Percentiles rank a stretch among this genome's conserved stretches.
Conservation (phyloP, 1,140 invertebrate species). For the Camponotus pennsylvanicus region DNA sequence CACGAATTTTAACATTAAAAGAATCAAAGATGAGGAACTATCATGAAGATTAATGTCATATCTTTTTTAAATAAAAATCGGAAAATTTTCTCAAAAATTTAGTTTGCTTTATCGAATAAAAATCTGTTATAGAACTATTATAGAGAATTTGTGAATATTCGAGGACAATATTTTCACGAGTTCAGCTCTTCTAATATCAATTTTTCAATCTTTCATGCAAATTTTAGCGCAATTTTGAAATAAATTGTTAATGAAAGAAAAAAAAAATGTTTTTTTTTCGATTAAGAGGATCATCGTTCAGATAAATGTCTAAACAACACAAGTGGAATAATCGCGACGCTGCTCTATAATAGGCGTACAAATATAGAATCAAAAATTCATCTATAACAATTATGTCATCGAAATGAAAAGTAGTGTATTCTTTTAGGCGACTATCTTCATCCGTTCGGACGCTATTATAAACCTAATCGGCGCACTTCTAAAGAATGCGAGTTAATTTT, state of each 20-base stretch:
- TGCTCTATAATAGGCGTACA: neutral
- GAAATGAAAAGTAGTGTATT: neutral
- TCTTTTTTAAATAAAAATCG: neutral
- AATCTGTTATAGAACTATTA: neutral
- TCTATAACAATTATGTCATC: neutral
- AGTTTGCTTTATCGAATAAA: neutral
- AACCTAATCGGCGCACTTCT: too few relatives aligned
- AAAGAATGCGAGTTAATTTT: neutral
- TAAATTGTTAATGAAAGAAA: neutral
- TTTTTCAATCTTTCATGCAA: neutral
- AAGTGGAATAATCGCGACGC: neutral
- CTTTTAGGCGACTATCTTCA: slow-evolving; percentile 20
- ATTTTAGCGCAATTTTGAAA: slow-evolving; percentile 1
- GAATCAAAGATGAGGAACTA: neutral
- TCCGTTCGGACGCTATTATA: slow-evolving; percentile 1
- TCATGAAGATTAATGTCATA: neutral
- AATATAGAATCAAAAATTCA: slow-evolving; percentile 15
- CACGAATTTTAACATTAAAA: slow-evolving; percentile 16
- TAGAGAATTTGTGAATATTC: slow-evolving; percentile 5
- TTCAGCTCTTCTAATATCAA: neutral
- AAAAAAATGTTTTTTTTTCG: neutral
- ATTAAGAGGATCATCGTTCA: neutral
- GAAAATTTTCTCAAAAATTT: slow-evolving; percentile 10
- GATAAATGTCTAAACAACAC: slow-evolving; percentile 28
- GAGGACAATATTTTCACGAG: neutral